Evolutionary conservation across 2,888 invertebrate species (phyloP).

Genomic region (Nymphalis polychloros): DNA sequence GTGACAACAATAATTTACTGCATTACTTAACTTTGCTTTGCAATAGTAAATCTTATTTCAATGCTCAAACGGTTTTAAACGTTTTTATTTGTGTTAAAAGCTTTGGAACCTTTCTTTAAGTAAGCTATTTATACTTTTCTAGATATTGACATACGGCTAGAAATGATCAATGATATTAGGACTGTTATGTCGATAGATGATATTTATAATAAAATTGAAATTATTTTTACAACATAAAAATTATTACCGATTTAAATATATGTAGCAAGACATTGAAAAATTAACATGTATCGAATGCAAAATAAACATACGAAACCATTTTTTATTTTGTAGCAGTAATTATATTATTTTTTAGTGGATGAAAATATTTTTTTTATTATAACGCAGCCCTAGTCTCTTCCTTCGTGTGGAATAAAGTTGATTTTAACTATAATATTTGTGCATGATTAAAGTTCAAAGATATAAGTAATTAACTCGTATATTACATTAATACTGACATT

Average conservation of each 20-base stretch:
- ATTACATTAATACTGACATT: slow-evolving; percentile 48
- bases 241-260: no score
- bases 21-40: neutral
- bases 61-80: neutral
- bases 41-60: slow-evolving; percentile 1
- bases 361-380: no score
- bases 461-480: slow-evolving; percentile 59
- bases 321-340: no score
- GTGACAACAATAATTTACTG: slow-evolving; percentile 2
- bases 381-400: no score
- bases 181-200: slow-evolving; percentile 50
- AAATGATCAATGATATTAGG: slow-evolving; percentile 29
- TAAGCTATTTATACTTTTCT: slow-evolving; percentile 15
- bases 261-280: no score
- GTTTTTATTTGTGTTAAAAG: neutral
- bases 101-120: neutral
- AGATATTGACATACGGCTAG: slow-evolving; percentile 24
- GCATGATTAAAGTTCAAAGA: no score
- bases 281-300: no score
- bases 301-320: no score
- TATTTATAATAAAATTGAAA: slow-evolving; percentile 55
- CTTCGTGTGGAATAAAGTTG: no score
- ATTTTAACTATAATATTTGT: no score
- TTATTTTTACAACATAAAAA: no score
- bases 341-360: no score